phyloP scores from a whole-genome alignment of 2,113 vertebrate genomes.

The Rallus limicola region DNA sequence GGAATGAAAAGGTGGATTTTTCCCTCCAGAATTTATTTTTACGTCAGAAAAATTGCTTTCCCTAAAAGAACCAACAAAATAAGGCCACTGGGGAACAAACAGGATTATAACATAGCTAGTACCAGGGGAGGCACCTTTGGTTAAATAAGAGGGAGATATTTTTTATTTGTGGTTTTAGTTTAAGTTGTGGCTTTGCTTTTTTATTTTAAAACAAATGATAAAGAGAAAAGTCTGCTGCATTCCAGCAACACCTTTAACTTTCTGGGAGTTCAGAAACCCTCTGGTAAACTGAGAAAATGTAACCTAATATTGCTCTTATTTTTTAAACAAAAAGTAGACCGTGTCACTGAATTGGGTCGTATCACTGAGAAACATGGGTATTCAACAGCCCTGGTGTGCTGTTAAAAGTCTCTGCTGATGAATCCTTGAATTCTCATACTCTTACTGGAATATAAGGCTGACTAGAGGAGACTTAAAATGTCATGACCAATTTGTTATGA shows the following conservation, averaged over 20 bases:
- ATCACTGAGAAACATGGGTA: background rate
- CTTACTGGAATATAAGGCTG: background rate
- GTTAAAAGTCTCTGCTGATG: background rate
- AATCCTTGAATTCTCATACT: background rate
- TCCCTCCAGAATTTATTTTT: background rate
- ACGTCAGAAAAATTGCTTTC: background rate
- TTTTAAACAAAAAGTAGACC: background rate
- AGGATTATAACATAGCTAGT: background rate
- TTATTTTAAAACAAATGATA: background rate
- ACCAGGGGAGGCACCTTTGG: background rate
- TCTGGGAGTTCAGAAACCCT: background rate
- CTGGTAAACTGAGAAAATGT: background rate
- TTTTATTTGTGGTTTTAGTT: background rate
- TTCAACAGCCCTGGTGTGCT: background rate
- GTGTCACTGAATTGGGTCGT: background rate
- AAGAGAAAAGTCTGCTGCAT: background rate
- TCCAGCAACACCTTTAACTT: background rate
- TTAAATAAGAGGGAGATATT: background rate
- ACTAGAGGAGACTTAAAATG: background rate
- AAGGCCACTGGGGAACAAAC: background rate
- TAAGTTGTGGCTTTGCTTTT: background rate
- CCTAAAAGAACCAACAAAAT: background rate
- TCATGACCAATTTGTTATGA: background rate
- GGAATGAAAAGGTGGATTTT: background rate
- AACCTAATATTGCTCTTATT: background rate